These are phyloP conservation scores for Todiramphus saurophagus DNA, from an alignment of 2,113 vertebrate genomes.

Conservation along the genomic window DNA sequence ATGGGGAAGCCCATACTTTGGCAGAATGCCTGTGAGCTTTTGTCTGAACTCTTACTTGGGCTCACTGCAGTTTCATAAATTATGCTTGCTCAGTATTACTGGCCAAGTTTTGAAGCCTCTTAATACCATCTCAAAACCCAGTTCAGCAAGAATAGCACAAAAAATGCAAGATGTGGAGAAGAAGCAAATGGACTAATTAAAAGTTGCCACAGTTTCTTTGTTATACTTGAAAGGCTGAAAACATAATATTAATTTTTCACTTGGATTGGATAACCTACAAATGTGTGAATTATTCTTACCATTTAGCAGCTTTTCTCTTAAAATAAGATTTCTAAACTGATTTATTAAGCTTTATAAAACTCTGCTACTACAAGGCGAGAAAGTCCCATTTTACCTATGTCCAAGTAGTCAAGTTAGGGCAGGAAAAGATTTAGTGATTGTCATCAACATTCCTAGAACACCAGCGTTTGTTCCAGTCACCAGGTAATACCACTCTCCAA, in stretches of 20 bases:
- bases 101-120: background rate
- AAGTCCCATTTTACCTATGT: background rate
- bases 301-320: background rate
- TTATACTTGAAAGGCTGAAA: background rate
- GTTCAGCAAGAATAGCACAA: background rate
- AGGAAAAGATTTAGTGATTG: background rate
- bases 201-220: background rate
- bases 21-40: background rate
- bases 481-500: background rate
- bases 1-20: background rate
- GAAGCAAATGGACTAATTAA: background rate
- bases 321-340: background rate
- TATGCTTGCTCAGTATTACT: background rate
- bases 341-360: background rate
- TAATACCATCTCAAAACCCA: background rate
- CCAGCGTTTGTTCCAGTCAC: background rate
- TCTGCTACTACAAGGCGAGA: background rate
- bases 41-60: background rate
- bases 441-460: background rate
- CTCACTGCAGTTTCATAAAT: background rate
- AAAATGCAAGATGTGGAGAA: background rate
- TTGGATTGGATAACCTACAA: background rate
- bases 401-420: background rate
- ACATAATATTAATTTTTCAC: background rate
- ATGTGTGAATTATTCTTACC: background rate